Percentiles rank a stretch among this genome's conserved stretches.
phyloP scores from a whole-genome alignment of 2,797 vertebrate genomes.

The Gorsachius magnificus region DNA sequence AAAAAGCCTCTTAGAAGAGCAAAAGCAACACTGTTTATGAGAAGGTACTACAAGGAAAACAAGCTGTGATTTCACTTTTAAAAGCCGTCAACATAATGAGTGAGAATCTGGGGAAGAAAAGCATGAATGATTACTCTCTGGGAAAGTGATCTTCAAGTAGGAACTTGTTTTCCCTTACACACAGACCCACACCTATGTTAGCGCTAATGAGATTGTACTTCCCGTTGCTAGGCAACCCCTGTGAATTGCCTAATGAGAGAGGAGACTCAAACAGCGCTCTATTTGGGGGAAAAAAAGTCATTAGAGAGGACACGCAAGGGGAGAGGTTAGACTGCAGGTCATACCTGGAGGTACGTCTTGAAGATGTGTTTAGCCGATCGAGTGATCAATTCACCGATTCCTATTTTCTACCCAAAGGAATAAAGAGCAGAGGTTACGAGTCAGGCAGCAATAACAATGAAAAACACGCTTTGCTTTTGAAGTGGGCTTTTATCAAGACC shows the following conservation, averaged over 20 bases:
- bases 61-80: slow-evolving; percentile 27
- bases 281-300: not conserved
- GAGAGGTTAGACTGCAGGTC: not conserved
- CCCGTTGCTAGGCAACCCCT: slow-evolving; percentile 36
- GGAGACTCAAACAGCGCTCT: not conserved
- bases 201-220: slow-evolving; percentile 47
- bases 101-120: not conserved
- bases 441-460: not conserved
- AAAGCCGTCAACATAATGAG: not conserved
- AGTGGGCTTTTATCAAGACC: not conserved
- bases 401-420: slow-evolving; percentile 86
- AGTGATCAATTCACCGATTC: slow-evolving; percentile 94
- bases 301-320: not conserved
- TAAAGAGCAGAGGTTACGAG: not conserved
- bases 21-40: not conserved
- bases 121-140: not conserved
- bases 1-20: not conserved
- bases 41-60: not conserved
- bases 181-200: not conserved
- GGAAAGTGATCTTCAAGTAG: slow-evolving; percentile 5
- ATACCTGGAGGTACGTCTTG: slow-evolving; percentile 98
- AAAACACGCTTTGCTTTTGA: not conserved
- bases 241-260: slow-evolving; percentile 17
- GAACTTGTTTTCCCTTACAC: not conserved
- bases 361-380: slow-evolving; percentile 98